Conservation (phyloP, 2,113 vertebrate species). For the Cyrtonyx montezumae region DNA sequence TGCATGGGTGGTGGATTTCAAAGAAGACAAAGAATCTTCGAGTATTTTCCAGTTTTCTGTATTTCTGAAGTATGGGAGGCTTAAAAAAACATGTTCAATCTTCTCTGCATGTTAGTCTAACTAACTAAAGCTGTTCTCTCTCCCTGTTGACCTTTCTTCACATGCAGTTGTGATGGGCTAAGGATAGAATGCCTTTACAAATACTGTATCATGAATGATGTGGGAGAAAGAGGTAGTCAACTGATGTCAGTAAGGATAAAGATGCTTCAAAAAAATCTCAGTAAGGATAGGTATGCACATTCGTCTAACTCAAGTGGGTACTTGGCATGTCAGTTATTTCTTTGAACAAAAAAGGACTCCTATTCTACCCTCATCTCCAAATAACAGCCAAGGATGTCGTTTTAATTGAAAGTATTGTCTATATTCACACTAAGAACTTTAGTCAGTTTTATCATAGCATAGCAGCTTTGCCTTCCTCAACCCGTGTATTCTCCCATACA, state of each 20-base stretch:
- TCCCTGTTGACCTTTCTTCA: not conserved
- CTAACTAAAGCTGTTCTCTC: not conserved
- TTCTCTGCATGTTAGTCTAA: not conserved
- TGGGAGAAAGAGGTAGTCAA: not conserved
- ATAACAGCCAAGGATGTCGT: not conserved
- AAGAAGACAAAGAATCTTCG: not conserved
- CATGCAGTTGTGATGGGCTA: not conserved
- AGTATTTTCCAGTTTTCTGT: not conserved
- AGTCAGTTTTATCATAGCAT: not conserved
- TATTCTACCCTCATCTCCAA: not conserved
- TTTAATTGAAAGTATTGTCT: not conserved
- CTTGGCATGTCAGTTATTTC: not conserved
- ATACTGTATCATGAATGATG: not conserved
- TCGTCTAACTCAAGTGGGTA: not conserved
- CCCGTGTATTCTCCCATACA: not conserved
- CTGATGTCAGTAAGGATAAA: not conserved
- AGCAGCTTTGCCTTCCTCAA: not conserved
- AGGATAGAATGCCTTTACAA: not conserved
- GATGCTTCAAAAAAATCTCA: not conserved
- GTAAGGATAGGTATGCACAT: not conserved
- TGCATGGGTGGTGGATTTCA: not conserved
- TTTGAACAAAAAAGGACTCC: not conserved
- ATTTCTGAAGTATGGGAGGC: not conserved
- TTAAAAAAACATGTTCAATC: not conserved
- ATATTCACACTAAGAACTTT: not conserved